Percentiles rank a stretch among this genome's conserved stretches.
phyloP scores from a whole-genome alignment of 2,888 invertebrate genomes.

The Coelogynopora nodosa region DNA sequence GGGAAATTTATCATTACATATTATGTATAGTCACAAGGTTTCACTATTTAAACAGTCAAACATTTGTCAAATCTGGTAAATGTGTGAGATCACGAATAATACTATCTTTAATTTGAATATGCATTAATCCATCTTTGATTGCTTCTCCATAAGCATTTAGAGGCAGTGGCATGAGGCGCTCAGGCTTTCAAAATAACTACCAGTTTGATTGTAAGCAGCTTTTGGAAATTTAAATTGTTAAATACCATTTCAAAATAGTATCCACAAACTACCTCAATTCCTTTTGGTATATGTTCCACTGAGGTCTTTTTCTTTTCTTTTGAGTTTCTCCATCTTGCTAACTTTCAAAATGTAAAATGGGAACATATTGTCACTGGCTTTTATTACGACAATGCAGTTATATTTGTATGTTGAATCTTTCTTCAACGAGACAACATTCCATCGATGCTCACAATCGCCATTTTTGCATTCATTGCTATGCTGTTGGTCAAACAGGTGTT shows the following conservation, averaged over 20 bases:
- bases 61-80: not conserved
- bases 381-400: conserved; percentile 7
- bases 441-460: not conserved
- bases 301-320: not conserved
- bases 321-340: conserved; percentile 9
- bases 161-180: conserved; percentile 24
- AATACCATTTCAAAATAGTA: not conserved
- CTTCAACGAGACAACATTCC: conserved; percentile 30
- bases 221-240: not conserved
- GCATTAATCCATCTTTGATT: not conserved
- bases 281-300: conserved; percentile 7
- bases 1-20: not conserved
- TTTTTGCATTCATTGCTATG: not conserved
- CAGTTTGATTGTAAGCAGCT: not conserved
- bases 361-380: conserved; percentile 1
- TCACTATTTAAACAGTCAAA: not conserved
- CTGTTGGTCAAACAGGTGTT: not conserved
- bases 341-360: conserved; percentile 9
- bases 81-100: not conserved
- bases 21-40: not conserved
- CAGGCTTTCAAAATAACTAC: conserved; percentile 14
- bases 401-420: not conserved
- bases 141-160: conserved; percentile 22
- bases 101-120: conserved; percentile 7
- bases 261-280: conserved; percentile 16